Percentiles rank a stretch among this genome's conserved stretches.
Conservation (phyloP, 2,797 vertebrate species). For the Gymnocypris eckloni region DNA sequence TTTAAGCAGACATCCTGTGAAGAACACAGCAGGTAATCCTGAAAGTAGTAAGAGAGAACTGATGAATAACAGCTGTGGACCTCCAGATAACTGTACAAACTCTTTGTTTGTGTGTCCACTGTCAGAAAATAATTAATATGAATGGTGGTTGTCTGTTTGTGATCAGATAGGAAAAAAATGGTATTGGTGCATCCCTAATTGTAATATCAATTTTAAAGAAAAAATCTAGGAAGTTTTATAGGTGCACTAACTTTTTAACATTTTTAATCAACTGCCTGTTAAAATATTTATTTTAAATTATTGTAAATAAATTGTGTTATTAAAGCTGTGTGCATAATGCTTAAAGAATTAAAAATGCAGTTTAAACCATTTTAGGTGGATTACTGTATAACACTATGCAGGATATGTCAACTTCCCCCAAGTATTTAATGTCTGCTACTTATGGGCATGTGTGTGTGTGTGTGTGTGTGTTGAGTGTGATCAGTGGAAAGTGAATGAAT, state of each 20-base stretch:
- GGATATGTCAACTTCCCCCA: neutral
- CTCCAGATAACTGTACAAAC: neutral
- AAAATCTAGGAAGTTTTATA: neutral
- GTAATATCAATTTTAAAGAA: neutral
- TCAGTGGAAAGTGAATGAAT: constrained; percentile 75
- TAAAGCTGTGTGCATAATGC: neutral
- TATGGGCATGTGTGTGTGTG: constrained; percentile 22
- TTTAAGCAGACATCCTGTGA: neutral
- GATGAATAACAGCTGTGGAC: neutral
- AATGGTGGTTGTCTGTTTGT: neutral
- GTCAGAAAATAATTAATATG: neutral
- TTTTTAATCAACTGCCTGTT: neutral
- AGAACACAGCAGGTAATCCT: neutral
- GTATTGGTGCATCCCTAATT: too few species aligned
- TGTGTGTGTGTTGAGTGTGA: constrained; percentile 60
- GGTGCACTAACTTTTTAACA: neutral
- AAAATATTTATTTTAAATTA: neutral
- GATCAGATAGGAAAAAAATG: too few species aligned
- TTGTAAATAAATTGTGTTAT: neutral
- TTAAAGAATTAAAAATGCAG: neutral
- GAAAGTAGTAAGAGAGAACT: neutral
- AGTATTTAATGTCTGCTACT: neutral
- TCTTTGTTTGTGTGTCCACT: neutral
- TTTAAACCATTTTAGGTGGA: neutral
- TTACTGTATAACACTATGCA: neutral